Evolutionary conservation across 2,113 vertebrate species (phyloP).

Genomic region (Hippocampus zosterae): DNA sequence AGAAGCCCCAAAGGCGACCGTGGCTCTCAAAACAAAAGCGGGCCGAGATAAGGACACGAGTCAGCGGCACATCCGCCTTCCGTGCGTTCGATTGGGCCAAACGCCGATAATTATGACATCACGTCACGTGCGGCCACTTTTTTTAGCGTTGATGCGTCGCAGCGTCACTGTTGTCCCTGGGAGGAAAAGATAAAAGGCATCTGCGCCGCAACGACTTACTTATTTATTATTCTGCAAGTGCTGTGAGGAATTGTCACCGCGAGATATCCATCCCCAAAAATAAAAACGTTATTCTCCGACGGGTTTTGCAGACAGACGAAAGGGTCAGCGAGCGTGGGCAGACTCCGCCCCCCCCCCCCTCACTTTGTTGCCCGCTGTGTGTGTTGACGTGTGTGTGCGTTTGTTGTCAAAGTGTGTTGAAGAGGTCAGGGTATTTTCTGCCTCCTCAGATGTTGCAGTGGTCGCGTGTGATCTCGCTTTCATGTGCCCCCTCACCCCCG

Average conservation of each 20-base stretch:
- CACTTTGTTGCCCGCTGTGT: slow-evolving; percentile 51
- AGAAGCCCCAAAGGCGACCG: not conserved
- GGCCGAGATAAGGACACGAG: slow-evolving; percentile 37
- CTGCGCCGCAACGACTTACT: not conserved
- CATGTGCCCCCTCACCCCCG: slow-evolving; percentile 57
- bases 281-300: slow-evolving; percentile 17
- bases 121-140: not conserved
- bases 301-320: slow-evolving; percentile 21
- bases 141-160: no score
- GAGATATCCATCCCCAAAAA: not conserved
- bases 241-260: not conserved
- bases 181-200: not conserved
- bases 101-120: slow-evolving; percentile 19
- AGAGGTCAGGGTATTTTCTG: slow-evolving; percentile 67
- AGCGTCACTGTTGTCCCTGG: slow-evolving; percentile 1
- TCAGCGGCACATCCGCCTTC: slow-evolving; percentile 36
- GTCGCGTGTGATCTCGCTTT: slow-evolving; percentile 70
- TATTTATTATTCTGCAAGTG: not conserved
- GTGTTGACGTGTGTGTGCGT: slow-evolving; percentile 15
- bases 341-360: slow-evolving; percentile 35
- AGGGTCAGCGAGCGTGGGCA: slow-evolving; percentile 53
- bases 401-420: slow-evolving; percentile 12
- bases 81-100: slow-evolving; percentile 44
- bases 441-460: slow-evolving; percentile 63
- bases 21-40: slow-evolving; percentile 16